phyloP scores from a whole-genome alignment of 2,888 invertebrate species.

The Mesorhabditis spiculigera region DNA sequence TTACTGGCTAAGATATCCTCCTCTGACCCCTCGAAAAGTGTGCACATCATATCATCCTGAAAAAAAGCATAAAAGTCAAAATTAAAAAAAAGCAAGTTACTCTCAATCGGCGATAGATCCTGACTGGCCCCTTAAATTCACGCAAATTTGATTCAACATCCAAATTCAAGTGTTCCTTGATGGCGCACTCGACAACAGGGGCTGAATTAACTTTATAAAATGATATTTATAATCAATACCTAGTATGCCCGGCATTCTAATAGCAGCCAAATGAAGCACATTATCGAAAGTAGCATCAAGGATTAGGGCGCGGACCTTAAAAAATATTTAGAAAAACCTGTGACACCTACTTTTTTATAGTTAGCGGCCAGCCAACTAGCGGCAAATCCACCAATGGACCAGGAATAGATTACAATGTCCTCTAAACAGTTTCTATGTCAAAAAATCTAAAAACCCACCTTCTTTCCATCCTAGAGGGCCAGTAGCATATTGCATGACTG shows the following conservation, averaged over 20 bases:
- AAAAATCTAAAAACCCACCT: slow-evolving; percentile 69
- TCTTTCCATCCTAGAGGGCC: slow-evolving; percentile 75
- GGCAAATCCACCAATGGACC: slow-evolving; percentile 96
- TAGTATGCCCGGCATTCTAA: slow-evolving; percentile 74
- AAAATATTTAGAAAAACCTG: background rate
- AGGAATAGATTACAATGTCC: slow-evolving; percentile 77
- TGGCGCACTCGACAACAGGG: slow-evolving; percentile 40
- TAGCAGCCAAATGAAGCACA: slow-evolving; percentile 79
- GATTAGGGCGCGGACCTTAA: slow-evolving; percentile 61
- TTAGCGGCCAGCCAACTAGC: slow-evolving; percentile 83
- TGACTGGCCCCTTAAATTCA: background rate
- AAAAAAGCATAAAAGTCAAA: background rate
- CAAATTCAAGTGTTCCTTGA: slow-evolving; percentile 44
- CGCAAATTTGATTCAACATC: slow-evolving; percentile 21
- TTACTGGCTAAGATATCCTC: background rate
- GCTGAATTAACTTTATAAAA: slow-evolving; percentile 8
- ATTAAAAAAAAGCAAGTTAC: background rate
- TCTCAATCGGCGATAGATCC: background rate
- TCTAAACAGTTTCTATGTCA: slow-evolving; percentile 59
- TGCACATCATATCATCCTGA: background rate
- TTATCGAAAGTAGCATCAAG: slow-evolving; percentile 97
- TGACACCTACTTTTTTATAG: slow-evolving; percentile 70
- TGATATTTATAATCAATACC: slow-evolving; percentile 27
- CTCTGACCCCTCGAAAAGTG: background rate
- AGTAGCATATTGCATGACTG: slow-evolving; percentile 75